phyloP scores from a whole-genome alignment of 92 coral and sea anemone genomes.

The Phymanthus crucifer region DNA sequence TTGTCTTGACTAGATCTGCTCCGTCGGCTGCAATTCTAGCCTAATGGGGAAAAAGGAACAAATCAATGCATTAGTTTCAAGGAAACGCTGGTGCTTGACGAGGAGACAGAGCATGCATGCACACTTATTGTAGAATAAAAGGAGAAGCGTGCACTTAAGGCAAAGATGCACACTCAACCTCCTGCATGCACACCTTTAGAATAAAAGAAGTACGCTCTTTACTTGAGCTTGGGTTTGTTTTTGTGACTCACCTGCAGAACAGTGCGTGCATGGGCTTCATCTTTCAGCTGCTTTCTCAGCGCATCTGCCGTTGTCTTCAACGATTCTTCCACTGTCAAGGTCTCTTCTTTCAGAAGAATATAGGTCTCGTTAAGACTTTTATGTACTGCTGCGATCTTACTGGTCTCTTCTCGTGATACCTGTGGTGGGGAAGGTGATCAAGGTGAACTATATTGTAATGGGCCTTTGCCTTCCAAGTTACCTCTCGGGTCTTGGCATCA shows the following conservation, averaged over 20 bases:
- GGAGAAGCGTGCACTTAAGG: too few species aligned
- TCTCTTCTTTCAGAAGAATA: constrained; percentile 58
- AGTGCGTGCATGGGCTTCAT: constrained; percentile 89
- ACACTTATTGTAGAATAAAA: too few species aligned
- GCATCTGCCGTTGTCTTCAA: constrained; percentile 78
- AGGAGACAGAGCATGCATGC: too few species aligned
- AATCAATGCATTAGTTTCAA: too few species aligned
- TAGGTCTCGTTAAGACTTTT: constrained; percentile 51
- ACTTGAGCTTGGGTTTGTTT: neutral
- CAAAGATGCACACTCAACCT: too few species aligned
- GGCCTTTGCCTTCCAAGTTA: too few species aligned
- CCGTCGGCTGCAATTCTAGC: constrained; percentile 88
- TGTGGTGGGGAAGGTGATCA: neutral
- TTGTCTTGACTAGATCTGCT: constrained; percentile 70
- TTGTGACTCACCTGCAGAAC: constrained; percentile 74
- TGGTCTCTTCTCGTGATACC: constrained; percentile 88
- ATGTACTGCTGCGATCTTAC: constrained; percentile 75
- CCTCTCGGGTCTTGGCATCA: too few species aligned
- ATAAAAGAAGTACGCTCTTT: neutral
- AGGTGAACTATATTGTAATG: neutral
- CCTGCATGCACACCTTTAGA: too few species aligned
- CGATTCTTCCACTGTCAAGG: constrained; percentile 79
- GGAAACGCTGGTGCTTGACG: too few species aligned
- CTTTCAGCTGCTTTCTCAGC: constrained; percentile 83
- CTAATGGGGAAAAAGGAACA: constrained; percentile 36